phyloP scores from a whole-genome alignment of 2,888 invertebrate genomes.

The Spisula subtruncata region DNA sequence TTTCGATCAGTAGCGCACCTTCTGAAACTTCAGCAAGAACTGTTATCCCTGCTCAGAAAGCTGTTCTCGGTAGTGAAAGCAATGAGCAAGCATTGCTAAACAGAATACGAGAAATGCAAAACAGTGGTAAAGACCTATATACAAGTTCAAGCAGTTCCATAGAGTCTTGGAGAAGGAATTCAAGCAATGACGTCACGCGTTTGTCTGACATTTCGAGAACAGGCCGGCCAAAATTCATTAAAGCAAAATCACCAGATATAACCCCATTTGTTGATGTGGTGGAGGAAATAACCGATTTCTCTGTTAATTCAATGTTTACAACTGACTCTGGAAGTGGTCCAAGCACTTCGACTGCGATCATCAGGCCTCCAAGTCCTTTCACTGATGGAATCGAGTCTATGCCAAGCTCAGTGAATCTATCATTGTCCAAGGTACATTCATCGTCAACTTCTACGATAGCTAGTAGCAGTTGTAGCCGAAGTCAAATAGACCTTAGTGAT shows the following conservation, averaged over 20 bases:
- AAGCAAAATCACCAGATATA: neutral
- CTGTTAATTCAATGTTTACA: neutral
- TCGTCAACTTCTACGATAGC: conserved; percentile 47
- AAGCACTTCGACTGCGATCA: conserved; percentile 40
- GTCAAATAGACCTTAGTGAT: conserved; percentile 59
- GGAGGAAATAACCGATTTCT: conserved; percentile 59
- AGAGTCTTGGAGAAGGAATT: conserved; percentile 31
- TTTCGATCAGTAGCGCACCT: neutral
- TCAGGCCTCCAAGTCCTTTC: conserved; percentile 62
- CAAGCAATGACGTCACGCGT: conserved; percentile 6
- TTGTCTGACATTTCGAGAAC: conserved; percentile 10
- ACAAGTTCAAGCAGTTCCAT: conserved; percentile 27
- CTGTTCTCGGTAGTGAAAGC: neutral
- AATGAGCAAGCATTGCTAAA: conserved; percentile 2
- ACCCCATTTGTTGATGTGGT: conserved; percentile 42
- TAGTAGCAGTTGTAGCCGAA: conserved; percentile 42
- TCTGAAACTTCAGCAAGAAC: neutral
- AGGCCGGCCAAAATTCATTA: neutral
- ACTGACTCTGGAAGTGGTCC: conserved; percentile 34
- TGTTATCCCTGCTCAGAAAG: neutral
- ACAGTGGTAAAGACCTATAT: neutral
- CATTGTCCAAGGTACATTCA: conserved; percentile 39
- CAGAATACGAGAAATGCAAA: conserved; percentile 18
- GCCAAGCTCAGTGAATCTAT: conserved; percentile 43
- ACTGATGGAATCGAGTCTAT: conserved; percentile 31